Conservation (phyloP, 1,140 invertebrate species). For the Platorchestia sp. region DNA sequence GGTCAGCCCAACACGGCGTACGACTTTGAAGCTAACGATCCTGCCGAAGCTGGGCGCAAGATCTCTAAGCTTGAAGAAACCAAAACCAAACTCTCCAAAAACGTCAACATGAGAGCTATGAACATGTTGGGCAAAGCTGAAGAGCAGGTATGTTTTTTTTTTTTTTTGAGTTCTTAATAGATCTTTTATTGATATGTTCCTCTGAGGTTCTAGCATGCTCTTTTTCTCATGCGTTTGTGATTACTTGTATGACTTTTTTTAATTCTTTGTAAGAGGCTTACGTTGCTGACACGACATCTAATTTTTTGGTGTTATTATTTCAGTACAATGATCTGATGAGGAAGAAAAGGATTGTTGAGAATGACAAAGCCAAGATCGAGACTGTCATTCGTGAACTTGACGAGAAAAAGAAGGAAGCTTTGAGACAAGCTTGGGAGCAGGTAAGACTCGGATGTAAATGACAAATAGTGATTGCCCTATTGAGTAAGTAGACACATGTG, state of each 20-base stretch:
- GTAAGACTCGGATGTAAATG: too few species aligned
- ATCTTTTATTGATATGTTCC: not conserved
- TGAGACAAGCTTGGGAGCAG: slow-evolving; percentile 85
- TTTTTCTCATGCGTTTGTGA: not conserved
- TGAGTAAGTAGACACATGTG: too few species aligned
- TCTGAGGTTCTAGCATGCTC: not conserved
- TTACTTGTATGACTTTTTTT: not conserved
- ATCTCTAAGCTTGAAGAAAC: slow-evolving; percentile 78
- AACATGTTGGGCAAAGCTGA: slow-evolving; percentile 88
- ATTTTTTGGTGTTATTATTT: not conserved
- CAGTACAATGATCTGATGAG: slow-evolving; percentile 84
- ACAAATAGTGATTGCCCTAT: too few species aligned
- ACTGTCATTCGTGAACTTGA: slow-evolving; percentile 90
- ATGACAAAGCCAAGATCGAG: slow-evolving; percentile 86
- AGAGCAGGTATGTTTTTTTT: slow-evolving; percentile 77
- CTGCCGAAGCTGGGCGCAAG: slow-evolving; percentile 75
- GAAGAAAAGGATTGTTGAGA: slow-evolving; percentile 87
- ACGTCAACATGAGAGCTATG: slow-evolving; percentile 88
- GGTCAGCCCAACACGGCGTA: slow-evolving; percentile 78
- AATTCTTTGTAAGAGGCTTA: not conserved
- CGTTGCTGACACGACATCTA: not conserved
- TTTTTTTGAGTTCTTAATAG: not conserved
- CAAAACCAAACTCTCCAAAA: slow-evolving; percentile 82
- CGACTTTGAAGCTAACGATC: slow-evolving; percentile 75
- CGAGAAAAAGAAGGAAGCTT: slow-evolving; percentile 86